Evolutionary conservation across 2,797 vertebrate species (phyloP).

Genomic region (Capromys pilorides): DNA sequence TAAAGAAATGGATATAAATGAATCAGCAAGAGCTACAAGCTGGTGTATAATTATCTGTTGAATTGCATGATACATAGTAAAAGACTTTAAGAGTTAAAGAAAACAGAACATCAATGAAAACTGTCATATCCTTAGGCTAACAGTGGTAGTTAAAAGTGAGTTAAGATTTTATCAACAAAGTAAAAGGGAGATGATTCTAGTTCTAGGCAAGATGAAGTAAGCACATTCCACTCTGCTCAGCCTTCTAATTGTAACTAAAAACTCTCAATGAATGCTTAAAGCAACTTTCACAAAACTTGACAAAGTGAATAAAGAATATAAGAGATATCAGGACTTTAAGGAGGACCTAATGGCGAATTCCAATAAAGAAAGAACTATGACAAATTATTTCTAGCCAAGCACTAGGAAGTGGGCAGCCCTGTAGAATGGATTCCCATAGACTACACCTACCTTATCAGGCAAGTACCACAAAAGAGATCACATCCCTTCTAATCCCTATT

Average conservation of each 20-base stretch:
- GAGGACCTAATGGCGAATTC: neutral
- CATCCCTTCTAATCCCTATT: fast-evolving
- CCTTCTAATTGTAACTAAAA: neutral
- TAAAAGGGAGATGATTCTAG: conserved; percentile 6
- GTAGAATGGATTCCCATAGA: neutral
- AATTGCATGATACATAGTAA: neutral
- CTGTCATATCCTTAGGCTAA: neutral
- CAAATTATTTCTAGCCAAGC: neutral
- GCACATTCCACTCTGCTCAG: neutral
- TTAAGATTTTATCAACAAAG: conserved; percentile 50
- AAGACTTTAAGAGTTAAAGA: neutral
- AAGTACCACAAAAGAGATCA: neutral
- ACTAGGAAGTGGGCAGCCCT: neutral
- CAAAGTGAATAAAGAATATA: neutral
- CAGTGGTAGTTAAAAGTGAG: neutral
- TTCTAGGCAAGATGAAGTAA: neutral
- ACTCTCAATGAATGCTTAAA: neutral
- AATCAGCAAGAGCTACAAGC: neutral
- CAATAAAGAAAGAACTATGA: neutral
- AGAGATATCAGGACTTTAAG: neutral
- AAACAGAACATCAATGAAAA: neutral
- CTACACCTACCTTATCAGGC: neutral
- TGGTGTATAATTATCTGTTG: neutral
- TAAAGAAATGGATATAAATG: neutral
- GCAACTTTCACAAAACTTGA: neutral